Evolutionary conservation across 1,140 invertebrate species (phyloP), one percentile per base, ranked within the genome.

Genomic region (Pachypeltis micranthus): DNA sequence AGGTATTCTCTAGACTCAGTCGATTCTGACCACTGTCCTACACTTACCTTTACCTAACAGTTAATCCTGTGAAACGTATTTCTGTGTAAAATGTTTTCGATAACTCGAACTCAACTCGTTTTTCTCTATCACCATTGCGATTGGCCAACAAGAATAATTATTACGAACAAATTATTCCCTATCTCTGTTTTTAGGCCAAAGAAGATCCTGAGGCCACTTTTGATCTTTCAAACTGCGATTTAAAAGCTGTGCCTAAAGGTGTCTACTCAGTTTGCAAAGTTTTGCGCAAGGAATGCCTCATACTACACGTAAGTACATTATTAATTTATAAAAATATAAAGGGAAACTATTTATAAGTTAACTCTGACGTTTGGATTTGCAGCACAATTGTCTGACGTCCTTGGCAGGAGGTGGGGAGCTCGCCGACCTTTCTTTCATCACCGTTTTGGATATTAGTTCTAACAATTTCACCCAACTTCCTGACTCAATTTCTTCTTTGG

Each of bases 201-300:
- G 86, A 88, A 74, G 84, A 81, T 68, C 86, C 86, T 19, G 86
- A 87, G 70, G 81, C 83, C 62, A 75, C 83, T 55, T 90, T 87
- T 72, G 86, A 90, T 74, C 72, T 90, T 63, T 84, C 85, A 1
- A 82, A 85, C 64, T 89, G 86, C 74, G 77, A 79, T 67, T 76
- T 89, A 56, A 80, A 79, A 69, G 74, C 78, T 58, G 79, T 90
- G 44, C 87, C 87, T 24, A 77, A 81, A 59, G 85, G 86, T 57
- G 85, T 88, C 64, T 90, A 83, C 76, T 83, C 84, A 1, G 74
- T 88, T 34, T 90, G 87, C 72, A 85, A 84, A 73, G 85, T 90
- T 44, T 85, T 88, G 68, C 80, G 85, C 61, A 91, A 91, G 76
- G 81, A 85, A 67, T 74, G 76, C 47, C 73, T 88, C 56, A 76